phyloP scores from a whole-genome alignment of 2,113 vertebrate species.

The Hippocampus barbouri region DNA sequence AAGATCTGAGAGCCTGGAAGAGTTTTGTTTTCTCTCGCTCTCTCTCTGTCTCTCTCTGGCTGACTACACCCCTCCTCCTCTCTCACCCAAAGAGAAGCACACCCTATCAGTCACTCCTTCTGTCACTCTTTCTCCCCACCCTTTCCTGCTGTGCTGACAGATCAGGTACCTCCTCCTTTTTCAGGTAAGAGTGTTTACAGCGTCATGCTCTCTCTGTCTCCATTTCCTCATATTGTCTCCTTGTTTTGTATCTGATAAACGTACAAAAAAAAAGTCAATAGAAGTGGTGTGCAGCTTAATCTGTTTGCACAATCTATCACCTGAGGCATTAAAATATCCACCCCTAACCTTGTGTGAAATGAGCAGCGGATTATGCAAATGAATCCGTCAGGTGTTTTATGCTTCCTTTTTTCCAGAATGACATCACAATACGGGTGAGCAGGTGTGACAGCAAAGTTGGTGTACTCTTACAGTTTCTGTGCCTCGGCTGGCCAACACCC shows the following conservation, averaged over 20 bases:
- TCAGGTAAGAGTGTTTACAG: slow-evolving; percentile 64
- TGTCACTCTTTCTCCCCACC: slow-evolving; percentile 40
- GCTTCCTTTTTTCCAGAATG: slow-evolving; percentile 54
- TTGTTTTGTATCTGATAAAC: not conserved
- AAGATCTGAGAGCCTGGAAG: slow-evolving; percentile 55
- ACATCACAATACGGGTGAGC: slow-evolving; percentile 59
- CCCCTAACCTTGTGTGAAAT: slow-evolving; percentile 46
- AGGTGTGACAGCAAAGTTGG: slow-evolving; percentile 29
- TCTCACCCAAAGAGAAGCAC: slow-evolving; percentile 62
- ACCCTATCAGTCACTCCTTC: slow-evolving; percentile 48
- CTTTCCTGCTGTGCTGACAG: slow-evolving; percentile 56
- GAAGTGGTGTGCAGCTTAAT: slow-evolving; percentile 1
- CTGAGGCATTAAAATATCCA: slow-evolving; percentile 32
- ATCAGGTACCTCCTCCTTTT: slow-evolving; percentile 57
- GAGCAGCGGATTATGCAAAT: slow-evolving; percentile 70
- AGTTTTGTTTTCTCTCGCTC: slow-evolving; percentile 36
- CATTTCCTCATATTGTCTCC: slow-evolving; percentile 15
- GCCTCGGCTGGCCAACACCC: slow-evolving; percentile 26
- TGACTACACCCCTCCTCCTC: slow-evolving; percentile 47
- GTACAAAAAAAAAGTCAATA: not conserved
- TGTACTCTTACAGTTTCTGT: slow-evolving; percentile 1
- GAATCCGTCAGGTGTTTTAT: slow-evolving; percentile 57
- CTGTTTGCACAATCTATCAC: slow-evolving; percentile 34
- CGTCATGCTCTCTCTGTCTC: slow-evolving; percentile 18
- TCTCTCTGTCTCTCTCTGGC: slow-evolving; percentile 17